Evolutionary conservation across 2,797 vertebrate genomes (phyloP), one percentile per base, ranked within the genome.

Genomic region (Mus spretus): DNA sequence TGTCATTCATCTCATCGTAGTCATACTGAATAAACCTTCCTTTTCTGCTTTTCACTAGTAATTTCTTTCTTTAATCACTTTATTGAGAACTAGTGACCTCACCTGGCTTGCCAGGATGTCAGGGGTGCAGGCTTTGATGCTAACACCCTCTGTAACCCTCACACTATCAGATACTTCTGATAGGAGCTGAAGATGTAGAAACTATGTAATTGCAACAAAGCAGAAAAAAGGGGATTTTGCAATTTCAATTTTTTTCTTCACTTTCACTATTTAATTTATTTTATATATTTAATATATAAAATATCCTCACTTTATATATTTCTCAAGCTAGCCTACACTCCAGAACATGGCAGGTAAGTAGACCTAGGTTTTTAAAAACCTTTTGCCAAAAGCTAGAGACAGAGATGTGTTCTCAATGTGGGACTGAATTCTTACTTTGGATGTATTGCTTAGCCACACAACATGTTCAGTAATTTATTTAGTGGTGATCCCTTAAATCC

Each of bases 391-490:
- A 90, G 55, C 31, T 40, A 63, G 80, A 85, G 94, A 79, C 31
- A 88, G 40, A 22, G 17, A n/a, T 82, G n/a, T 44, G 17, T 95
- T 94, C 40, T 96, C 81, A 28, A 0, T 87, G 26, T 95, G 82
- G 93, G 37, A 65, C 44, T 90, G 89, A 91, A 77, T 80, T 55
- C 77, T 7, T 50, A 63, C 55, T 91, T 91, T 93, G 61, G 57
- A 91, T 91, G 83, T 72, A 95, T 75, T 61, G 47, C 53, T 92
- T 91, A 78, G 83, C 63, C 61, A 91, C 86, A 94, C 61, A 91
- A 11, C 63, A 61, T 53, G 97, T 89, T 93, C 70, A 80, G 50
- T 77, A 77, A 79, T 75, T 93, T 86, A 57, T 96, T 97, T 87
- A 97, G 55, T 82, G 63, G 61, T 44, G 14, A 70, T 90, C 50